phyloP scores from a whole-genome alignment of 2,113 vertebrate species.

The Cisticola juncidis region DNA sequence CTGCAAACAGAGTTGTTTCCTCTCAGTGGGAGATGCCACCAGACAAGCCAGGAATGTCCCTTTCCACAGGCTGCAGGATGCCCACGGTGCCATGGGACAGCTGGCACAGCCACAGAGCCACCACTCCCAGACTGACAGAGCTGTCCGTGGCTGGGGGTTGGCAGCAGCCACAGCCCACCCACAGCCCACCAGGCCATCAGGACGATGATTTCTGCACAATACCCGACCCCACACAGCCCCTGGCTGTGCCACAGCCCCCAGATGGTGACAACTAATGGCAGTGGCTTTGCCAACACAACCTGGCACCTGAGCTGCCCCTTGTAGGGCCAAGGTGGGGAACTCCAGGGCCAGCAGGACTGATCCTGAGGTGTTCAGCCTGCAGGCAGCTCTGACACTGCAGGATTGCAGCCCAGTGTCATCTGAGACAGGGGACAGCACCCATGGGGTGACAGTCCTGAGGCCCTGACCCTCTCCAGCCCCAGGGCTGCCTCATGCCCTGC shows the following conservation, averaged over 20 bases:
- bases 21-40: accelerated
- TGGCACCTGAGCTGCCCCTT: neutral
- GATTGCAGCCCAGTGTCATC: neutral
- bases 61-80: neutral
- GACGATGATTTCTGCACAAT: neutral
- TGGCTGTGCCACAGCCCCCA: neutral
- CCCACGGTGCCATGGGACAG: neutral
- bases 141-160: neutral
- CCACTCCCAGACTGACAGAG: neutral
- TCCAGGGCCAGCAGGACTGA: neutral
- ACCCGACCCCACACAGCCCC: neutral
- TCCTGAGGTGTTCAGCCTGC: neutral
- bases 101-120: neutral
- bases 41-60: neutral
- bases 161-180: neutral
- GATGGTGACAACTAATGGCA: accelerated
- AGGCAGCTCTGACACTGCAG: neutral
- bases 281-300: neutral
- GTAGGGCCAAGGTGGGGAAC: accelerated
- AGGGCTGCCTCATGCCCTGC: neutral
- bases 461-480: neutral
- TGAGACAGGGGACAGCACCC: neutral
- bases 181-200: neutral
- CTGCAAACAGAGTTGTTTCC: neutral
- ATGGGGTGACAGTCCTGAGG: neutral